Base-by-base conservation (phyloP, 1,140 invertebrate species). In the Drosophila santomea region DNA sequence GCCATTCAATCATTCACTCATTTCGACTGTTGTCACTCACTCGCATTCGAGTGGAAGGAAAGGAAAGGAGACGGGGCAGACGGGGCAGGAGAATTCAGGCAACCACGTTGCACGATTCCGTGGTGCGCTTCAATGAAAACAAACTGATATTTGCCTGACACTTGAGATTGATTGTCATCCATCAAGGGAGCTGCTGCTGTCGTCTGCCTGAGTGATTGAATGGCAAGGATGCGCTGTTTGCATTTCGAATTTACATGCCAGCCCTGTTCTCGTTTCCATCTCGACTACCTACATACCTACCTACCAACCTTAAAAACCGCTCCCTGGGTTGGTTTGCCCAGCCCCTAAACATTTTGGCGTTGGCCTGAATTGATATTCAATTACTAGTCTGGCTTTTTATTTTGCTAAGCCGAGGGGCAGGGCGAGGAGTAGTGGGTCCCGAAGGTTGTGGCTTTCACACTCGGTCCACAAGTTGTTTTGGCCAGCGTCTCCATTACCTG, bases 121-220 rank as follows among this genome's bases (percentile, higher is more conserved):
- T 86, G 74, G 72, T 80, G 75, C 54, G 85, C 74, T 75, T 80
- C 74, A 85, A 78, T 85, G 80, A 84, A 89, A 91, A 86, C 82
- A 89, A 91, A 85, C 90, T 91, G 85, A 89, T 89, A 91, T 91
- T 91, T 89, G 89, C 83, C 81, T 85, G 89, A 91, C 89, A 91
- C 90, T 91, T 91, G 81, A 91, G 84, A 91, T 91, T 91, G 89
- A 91, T 91, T 91, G 90, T 91, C 89, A 91, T 91, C 88, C 89
- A 91, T 91, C 89, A 91, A 76, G 73, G 51, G 68, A 79, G 78
- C 64, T 75, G 78, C 54, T 47, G 39, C 45, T 81, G 78, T 66
- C 73, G 50, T 50, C 48, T 43, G 57, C 28, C 28, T 72, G 80
- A 84, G 74, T 89, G 84, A 89, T 89, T 80, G 80, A 89, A 89